phyloP scores from a whole-genome alignment of 2,888 invertebrate species.

The Antheraea yamamai region DNA sequence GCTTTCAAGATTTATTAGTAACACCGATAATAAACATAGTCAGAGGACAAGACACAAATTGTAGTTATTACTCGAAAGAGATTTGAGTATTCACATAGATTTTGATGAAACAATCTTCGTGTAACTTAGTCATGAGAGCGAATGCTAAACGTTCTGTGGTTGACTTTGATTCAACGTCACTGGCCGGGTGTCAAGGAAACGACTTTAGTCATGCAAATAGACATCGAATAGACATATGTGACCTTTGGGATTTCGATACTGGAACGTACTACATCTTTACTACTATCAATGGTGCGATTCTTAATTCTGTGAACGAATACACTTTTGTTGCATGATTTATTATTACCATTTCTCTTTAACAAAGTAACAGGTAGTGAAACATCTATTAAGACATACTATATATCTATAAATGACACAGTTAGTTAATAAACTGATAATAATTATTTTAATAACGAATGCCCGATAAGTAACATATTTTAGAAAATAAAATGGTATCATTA shows the following conservation, averaged over 20 bases:
- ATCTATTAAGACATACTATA: background rate
- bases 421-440: too few species aligned
- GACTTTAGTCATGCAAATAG: conserved; percentile 10
- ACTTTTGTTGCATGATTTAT: background rate
- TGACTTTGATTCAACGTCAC: background rate
- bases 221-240: conserved; percentile 19
- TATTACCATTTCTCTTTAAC: background rate
- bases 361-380: background rate
- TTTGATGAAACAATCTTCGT: conserved; percentile 3
- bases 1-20: too few species aligned
- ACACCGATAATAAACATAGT: background rate
- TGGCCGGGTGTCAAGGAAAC: background rate
- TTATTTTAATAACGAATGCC: too few species aligned
- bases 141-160: conserved; percentile 8
- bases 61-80: background rate
- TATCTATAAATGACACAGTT: too few species aligned
- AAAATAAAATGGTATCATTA: background rate
- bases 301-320: background rate
- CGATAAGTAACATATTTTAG: background rate
- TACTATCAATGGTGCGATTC: background rate
- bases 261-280: background rate
- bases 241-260: background rate
- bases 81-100: conserved; percentile 11
- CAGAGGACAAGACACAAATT: background rate
- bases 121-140: background rate